These are phyloP conservation scores for Arvicola amphibius DNA, from an alignment of 2,797 vertebrate species.

Conservation along the genomic window DNA sequence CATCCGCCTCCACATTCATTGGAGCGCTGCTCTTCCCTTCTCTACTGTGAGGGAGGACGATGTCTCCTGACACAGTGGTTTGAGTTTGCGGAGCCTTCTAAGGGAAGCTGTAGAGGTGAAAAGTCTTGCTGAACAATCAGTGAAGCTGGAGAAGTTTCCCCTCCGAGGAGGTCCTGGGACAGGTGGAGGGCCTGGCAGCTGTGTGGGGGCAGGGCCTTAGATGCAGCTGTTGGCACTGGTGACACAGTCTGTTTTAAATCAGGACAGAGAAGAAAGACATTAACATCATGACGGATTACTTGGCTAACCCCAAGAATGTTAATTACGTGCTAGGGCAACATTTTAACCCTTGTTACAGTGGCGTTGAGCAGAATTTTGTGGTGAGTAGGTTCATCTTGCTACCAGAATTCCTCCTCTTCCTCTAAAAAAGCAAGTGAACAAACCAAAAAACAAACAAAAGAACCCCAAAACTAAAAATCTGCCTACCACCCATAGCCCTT, in stretches of 20 bases:
- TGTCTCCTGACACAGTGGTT: neutral
- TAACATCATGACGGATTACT: neutral
- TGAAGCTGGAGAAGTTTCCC: neutral
- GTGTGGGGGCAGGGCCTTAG: neutral
- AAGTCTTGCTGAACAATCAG: neutral
- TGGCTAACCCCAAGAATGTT: neutral
- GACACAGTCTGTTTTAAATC: neutral
- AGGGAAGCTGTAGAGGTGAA: neutral
- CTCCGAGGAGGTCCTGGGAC: neutral
- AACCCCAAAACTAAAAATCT: neutral
- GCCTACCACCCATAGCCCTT: neutral
- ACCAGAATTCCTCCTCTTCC: neutral
- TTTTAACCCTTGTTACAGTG: neutral
- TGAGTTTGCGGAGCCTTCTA: neutral
- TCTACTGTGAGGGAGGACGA: neutral
- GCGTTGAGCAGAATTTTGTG: constrained; percentile 4
- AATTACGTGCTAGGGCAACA: neutral
- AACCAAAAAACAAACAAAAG: neutral
- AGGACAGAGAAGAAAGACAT: neutral
- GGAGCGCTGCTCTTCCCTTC: neutral
- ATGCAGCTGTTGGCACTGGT: neutral
- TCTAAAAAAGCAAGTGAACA: neutral
- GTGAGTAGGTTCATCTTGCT: neutral
- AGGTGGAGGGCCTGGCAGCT: neutral
- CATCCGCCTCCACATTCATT: neutral